Conservation (phyloP, 2,797 vertebrate species). For the Platyrinchus mystaceus region DNA sequence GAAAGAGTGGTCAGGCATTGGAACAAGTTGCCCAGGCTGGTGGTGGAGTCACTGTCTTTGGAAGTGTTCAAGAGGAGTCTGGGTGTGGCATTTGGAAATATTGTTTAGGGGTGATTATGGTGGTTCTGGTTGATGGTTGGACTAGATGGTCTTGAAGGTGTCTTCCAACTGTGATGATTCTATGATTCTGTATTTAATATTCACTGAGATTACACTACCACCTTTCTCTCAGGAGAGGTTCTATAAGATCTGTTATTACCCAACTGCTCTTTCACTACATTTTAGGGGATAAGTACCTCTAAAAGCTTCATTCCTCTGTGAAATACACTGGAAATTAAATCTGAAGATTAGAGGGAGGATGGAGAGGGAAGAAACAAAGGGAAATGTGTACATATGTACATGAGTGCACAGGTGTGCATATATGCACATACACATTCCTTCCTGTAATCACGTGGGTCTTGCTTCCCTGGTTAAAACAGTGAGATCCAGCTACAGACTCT, state of each 20-base stretch:
- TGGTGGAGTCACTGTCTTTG: not conserved
- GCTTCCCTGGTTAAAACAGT: not conserved
- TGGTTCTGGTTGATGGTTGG: not conserved
- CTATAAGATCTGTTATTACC: not conserved
- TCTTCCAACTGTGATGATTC: not conserved
- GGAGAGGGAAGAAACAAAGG: not conserved
- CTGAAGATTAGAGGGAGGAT: not conserved
- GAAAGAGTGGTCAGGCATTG: not conserved
- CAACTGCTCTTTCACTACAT: not conserved
- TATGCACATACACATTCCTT: too few relatives aligned
- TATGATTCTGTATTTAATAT: not conserved
- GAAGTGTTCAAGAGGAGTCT: not conserved
- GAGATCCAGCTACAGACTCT: not conserved
- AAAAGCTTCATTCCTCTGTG: not conserved
- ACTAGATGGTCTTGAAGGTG: not conserved
- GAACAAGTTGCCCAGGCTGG: not conserved
- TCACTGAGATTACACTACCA: not conserved
- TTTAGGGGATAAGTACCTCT: not conserved
- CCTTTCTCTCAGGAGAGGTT: not conserved
- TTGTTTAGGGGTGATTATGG: not conserved
- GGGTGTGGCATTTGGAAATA: not conserved
- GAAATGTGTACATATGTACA: accelerated
- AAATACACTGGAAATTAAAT: not conserved
- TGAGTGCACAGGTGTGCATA: not conserved
- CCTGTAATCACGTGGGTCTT: not conserved